Evolutionary conservation across 2,888 invertebrate genomes (phyloP), one percentile per base, ranked within the genome.

Genomic region (Melinaea menophilus): DNA sequence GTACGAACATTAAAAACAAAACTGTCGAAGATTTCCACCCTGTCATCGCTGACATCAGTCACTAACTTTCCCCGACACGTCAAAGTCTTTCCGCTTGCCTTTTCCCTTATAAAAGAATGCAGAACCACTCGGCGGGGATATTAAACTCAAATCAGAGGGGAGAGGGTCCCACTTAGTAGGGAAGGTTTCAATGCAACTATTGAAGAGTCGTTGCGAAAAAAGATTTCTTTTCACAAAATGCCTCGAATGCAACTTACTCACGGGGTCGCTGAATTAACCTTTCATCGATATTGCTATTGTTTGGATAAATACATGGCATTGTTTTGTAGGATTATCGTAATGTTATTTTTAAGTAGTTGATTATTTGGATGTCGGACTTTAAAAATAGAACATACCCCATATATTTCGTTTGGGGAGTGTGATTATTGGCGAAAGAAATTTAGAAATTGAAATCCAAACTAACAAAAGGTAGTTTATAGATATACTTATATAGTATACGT

Each of bases 81-180:
- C 67, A 62, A 61, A 55, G 63, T 68, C 69, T 69, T 67, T 68
- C 73, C 74, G 75, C 75, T 72, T 72, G 75, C 78, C 80, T 77
- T 81, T 81, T 84, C 85, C 84, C 78, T 71, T 76, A 74, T 75
- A 73, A 80, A 84, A 85, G 86, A 88, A 87, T 83, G 88, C 83
- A 73, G 70, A 70, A 57, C 72, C 82, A 86, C 86, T 88, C 84
- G 77, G 79, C 77, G 79, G 79, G 82, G 88, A 85, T 88, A 88
- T 88, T 88, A 88, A 87, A 88, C 86, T 88, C 86, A 83, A 86
- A 88, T 88, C 87, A 88, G 82, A 79, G 75, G 77, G 78, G 77
- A 66, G 71, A 72, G 71, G 71, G 70, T 61, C 54, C 60, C 64
- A 70, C 69, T 71, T 68, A 75, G 71, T 68, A 67, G 72, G 70